Percentiles rank a stretch among this genome's conserved stretches.
These are phyloP conservation scores for Irena cyanogastra DNA, from an alignment of 2,113 vertebrate genomes.

Conservation along the genomic window DNA sequence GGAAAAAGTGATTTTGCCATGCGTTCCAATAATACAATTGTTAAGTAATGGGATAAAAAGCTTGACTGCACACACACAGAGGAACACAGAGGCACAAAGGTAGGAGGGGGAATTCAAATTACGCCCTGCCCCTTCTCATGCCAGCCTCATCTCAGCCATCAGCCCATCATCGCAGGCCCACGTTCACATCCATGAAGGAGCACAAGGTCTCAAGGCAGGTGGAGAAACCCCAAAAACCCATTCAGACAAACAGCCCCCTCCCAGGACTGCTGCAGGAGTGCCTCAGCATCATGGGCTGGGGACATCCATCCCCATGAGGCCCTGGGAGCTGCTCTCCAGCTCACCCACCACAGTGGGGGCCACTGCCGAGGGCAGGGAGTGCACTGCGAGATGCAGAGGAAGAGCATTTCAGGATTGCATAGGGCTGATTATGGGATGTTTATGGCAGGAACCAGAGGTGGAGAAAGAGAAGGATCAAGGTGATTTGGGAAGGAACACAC, in stretches of 20 bases:
- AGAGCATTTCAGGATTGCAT: background rate
- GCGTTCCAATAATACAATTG: background rate
- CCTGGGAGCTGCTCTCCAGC: background rate
- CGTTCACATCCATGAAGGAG: background rate
- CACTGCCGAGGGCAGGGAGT: background rate
- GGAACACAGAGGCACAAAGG: background rate
- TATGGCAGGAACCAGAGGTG: background rate
- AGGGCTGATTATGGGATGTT: background rate
- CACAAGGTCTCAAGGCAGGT: background rate
- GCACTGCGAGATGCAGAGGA: background rate
- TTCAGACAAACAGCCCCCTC: background rate
- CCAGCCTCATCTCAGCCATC: background rate
- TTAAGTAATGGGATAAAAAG: background rate
- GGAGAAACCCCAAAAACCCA: background rate
- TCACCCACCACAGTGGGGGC: background rate
- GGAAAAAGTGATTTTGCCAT: background rate
- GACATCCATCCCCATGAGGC: too few species aligned
- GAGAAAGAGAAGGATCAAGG: background rate
- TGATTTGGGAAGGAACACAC: background rate
- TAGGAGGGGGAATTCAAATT: background rate
- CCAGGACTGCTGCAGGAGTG: background rate
- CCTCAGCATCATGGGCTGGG: background rate
- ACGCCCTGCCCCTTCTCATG: background rate
- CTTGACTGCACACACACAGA: background rate
- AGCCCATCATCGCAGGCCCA: too few species aligned